Conservation (phyloP, 2,888 invertebrate genomes). For the Ypsolopha scabrella region DNA sequence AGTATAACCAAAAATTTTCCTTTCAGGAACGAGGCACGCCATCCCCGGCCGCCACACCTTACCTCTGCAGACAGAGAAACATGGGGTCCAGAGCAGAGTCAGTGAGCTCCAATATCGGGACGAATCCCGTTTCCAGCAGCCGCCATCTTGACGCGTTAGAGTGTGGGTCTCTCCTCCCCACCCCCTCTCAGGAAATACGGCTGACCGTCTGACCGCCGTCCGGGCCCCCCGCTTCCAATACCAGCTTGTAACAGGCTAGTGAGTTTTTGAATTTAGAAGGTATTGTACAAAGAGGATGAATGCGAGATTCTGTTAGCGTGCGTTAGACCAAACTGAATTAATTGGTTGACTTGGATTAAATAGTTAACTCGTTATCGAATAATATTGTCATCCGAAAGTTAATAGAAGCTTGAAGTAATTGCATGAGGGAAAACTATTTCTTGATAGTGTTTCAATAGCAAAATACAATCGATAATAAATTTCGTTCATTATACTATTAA, state of each 20-base stretch:
- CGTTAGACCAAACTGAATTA: too few species aligned
- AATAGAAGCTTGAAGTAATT: too few species aligned
- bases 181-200: conserved; percentile 38
- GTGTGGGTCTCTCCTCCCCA: conserved; percentile 56
- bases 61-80: conserved; percentile 83
- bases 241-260: conserved; percentile 5
- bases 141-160: conserved; percentile 58
- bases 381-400: too few species aligned
- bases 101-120: conserved; percentile 37
- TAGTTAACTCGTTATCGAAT: too few species aligned
- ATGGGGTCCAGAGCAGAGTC: conserved; percentile 70
- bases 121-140: conserved; percentile 20
- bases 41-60: conserved; percentile 84
- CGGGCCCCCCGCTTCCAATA: conserved; percentile 7
- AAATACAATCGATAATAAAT: too few species aligned
- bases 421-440: too few species aligned
- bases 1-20: too few species aligned
- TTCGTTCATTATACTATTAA: too few species aligned
- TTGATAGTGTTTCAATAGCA: too few species aligned
- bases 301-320: too few species aligned
- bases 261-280: neutral
- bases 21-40: conserved; percentile 69
- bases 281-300: neutral
- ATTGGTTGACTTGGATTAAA: too few species aligned
- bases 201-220: conserved; percentile 42